A percentile compares a stretch with the other conserved stretches of the same genome.
These are phyloP conservation scores for Ceratitis capitata DNA, from an alignment of 1,140 invertebrate genomes.

Conservation along the genomic window DNA sequence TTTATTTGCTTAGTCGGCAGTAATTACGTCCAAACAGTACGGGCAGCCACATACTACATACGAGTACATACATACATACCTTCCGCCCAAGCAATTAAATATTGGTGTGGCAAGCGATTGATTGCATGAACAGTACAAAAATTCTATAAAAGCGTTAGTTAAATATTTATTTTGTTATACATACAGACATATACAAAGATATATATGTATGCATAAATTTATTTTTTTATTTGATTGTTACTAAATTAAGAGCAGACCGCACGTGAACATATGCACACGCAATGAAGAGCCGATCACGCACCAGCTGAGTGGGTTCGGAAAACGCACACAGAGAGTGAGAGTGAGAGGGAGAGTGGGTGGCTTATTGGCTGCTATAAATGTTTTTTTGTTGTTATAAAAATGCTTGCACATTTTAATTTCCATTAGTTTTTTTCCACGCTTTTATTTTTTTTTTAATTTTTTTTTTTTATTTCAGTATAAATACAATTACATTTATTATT, in stretches of 20 bases:
- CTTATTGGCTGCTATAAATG: too few relatives aligned
- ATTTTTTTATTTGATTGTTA: neutral
- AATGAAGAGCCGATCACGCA: neutral
- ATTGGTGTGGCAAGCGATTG: neutral
- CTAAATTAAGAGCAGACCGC: neutral
- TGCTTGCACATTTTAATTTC: neutral
- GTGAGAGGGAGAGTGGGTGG: neutral
- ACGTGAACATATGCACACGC: neutral
- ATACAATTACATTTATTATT: neutral
- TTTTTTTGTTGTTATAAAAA: too few relatives aligned
- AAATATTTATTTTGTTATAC: neutral
- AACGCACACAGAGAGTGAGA: neutral
- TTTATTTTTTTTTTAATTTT: neutral
- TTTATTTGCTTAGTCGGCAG: too few relatives aligned
- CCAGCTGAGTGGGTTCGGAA: neutral
- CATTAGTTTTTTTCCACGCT: too few relatives aligned
- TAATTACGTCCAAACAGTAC: too few relatives aligned
- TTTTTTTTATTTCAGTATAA: neutral
- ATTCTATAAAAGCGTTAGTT: neutral
- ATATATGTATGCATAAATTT: too few relatives aligned
- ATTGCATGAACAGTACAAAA: neutral
- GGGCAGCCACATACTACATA: neutral
- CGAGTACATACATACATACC: too few relatives aligned
- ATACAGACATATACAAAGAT: too few relatives aligned
- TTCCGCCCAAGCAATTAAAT: too few relatives aligned